Percentiles rank a stretch among this genome's conserved stretches.
phyloP scores from a whole-genome alignment of 2,888 invertebrate species.

The Caenorhabditis sp. region DNA sequence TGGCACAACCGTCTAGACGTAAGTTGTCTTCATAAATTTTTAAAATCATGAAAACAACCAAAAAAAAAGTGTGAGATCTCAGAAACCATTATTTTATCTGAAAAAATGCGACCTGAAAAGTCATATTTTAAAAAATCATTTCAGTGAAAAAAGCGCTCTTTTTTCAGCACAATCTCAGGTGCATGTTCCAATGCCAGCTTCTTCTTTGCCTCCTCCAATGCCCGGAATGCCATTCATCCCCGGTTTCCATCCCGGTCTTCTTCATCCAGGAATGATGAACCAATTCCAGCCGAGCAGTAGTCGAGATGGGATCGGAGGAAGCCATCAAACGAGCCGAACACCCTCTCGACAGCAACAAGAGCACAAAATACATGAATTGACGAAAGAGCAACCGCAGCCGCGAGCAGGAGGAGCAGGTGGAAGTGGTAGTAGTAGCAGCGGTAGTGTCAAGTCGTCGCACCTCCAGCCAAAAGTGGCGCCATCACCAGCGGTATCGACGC shows the following conservation, averaged over 20 bases:
- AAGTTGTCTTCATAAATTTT: background rate
- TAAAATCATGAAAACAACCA: too few relatives aligned
- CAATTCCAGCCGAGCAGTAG: constrained; percentile 3
- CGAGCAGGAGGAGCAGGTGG: background rate
- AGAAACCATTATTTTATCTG: too few relatives aligned
- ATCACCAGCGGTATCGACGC: background rate
- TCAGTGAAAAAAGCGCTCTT: background rate
- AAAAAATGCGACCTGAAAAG: too few relatives aligned
- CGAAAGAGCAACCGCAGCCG: background rate
- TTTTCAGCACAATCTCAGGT: background rate
- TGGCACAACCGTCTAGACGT: background rate
- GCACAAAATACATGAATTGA: constrained; percentile 41
- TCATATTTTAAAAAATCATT: background rate
- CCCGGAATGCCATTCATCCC: background rate
- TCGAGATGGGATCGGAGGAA: background rate
- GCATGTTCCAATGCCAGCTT: background rate
- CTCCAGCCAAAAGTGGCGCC: background rate
- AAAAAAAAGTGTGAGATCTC: too few relatives aligned
- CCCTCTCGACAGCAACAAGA: constrained; percentile 25
- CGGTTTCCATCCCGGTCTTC: constrained; percentile 15
- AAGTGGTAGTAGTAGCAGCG: background rate
- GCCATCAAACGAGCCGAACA: constrained; percentile 2
- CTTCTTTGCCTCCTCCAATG: background rate
- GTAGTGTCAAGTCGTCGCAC: background rate
- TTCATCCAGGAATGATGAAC: constrained; percentile 18